A percentile compares a stretch with the other conserved stretches of the same genome.
These are phyloP conservation scores for Hapalemur alaotrensis DNA, from an alignment of 2,797 vertebrate genomes.

Conservation along the genomic window DNA sequence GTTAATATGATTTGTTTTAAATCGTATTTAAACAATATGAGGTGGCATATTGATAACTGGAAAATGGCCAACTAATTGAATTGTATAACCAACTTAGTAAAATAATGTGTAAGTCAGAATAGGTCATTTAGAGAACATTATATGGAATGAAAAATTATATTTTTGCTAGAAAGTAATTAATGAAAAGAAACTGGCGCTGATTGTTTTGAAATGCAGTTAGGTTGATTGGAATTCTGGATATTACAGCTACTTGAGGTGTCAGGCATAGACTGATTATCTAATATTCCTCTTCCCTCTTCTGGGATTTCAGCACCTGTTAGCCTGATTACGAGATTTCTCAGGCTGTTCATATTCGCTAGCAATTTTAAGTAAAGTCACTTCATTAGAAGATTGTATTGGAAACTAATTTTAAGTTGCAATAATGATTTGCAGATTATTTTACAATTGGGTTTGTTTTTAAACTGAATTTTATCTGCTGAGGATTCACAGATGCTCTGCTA, in stretches of 20 bases:
- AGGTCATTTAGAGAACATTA: neutral
- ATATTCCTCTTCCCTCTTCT: constrained; percentile 32
- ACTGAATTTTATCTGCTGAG: constrained; percentile 29
- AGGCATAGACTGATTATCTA: constrained; percentile 34
- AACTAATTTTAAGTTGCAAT: constrained; percentile 16
- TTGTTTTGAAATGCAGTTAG: constrained; percentile 42
- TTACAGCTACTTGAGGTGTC: constrained; percentile 20
- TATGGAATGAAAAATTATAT: neutral
- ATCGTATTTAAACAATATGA: neutral
- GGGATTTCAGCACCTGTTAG: constrained; percentile 69
- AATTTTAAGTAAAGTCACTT: constrained; percentile 49
- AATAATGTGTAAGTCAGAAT: neutral
- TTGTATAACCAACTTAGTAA: neutral
- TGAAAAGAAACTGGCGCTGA: neutral
- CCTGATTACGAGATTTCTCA: constrained; percentile 49
- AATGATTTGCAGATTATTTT: constrained; percentile 44
- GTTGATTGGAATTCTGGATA: constrained; percentile 44
- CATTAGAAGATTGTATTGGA: constrained; percentile 43
- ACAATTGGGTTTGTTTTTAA: constrained; percentile 42
- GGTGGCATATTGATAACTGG: neutral
- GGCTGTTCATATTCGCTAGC: constrained; percentile 37
- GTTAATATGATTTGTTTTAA: neutral
- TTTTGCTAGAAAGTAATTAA: neutral
- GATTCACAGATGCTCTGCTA: constrained; percentile 37
- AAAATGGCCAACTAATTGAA: constrained; percentile 9